Percentiles rank a stretch among this genome's conserved stretches.
phyloP scores from a whole-genome alignment of 2,888 invertebrate species.

The Patella ulyssiponensis region DNA sequence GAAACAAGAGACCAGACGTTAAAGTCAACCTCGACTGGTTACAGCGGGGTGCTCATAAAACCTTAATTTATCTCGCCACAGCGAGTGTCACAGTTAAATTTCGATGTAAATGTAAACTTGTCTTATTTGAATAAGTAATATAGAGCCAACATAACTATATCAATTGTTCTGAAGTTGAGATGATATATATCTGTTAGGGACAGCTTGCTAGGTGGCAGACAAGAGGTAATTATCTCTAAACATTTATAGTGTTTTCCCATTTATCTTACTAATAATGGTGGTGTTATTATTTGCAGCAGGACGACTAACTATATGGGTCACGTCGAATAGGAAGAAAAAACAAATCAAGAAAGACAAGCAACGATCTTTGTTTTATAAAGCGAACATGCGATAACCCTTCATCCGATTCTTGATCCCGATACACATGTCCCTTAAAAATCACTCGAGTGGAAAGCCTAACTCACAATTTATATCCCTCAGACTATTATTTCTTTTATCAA shows the following conservation, averaged over 20 bases:
- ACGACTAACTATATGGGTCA: too few relatives aligned
- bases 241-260: neutral
- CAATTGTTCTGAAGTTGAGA: too few relatives aligned
- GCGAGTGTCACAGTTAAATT: conserved; percentile 1
- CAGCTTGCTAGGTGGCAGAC: neutral
- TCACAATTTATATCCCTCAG: neutral
- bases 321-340: too few relatives aligned
- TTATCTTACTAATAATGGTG: neutral
- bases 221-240: neutral
- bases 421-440: neutral
- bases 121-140: neutral
- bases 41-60: too few relatives aligned
- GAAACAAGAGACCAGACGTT: too few relatives aligned
- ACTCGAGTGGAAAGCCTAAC: conserved; percentile 3
- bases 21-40: too few relatives aligned
- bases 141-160: too few relatives aligned
- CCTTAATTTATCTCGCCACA: too few relatives aligned
- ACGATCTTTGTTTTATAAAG: too few relatives aligned
- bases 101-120: neutral
- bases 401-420: neutral
- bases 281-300: too few relatives aligned
- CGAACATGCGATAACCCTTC: neutral
- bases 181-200: too few relatives aligned
- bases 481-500: conserved; percentile 1
- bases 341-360: too few relatives aligned